These are phyloP conservation scores for Lonchura striata DNA, from an alignment of 2,113 vertebrate species.

Conservation along the genomic window DNA sequence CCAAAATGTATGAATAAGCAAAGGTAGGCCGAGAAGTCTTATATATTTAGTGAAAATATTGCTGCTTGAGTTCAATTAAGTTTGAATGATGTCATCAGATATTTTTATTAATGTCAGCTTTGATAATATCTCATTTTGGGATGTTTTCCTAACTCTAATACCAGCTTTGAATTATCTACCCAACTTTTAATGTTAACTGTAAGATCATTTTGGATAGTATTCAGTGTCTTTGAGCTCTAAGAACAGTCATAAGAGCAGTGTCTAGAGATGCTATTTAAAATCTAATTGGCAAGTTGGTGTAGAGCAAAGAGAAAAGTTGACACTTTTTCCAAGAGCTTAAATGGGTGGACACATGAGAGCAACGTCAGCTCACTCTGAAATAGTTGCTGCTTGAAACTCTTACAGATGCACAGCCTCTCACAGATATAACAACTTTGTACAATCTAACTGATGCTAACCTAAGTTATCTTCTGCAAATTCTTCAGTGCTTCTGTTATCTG, in stretches of 20 bases:
- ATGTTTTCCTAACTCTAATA: not conserved
- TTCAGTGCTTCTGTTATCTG: not conserved
- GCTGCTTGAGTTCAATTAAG: not conserved
- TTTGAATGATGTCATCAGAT: not conserved
- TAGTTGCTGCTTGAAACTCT: not conserved
- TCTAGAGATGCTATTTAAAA: not conserved
- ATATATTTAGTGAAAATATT: not conserved
- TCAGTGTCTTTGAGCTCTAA: not conserved
- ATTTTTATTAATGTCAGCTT: not conserved
- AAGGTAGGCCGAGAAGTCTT: not conserved
- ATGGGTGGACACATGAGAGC: not conserved
- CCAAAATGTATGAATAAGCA: not conserved
- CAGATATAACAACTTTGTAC: not conserved
- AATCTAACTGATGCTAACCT: not conserved
- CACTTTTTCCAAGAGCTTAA: not conserved
- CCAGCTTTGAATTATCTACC: not conserved
- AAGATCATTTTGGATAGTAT: not conserved
- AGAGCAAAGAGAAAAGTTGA: not conserved
- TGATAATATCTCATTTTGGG: not conserved
- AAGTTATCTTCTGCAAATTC: not conserved
- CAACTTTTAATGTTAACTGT: not conserved
- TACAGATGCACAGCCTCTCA: not conserved
- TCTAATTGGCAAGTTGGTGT: not conserved
- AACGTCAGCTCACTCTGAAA: not conserved
- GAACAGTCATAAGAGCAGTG: not conserved